phyloP scores from a whole-genome alignment of 2,888 invertebrate species.

The Strigamia transsilvanica region DNA sequence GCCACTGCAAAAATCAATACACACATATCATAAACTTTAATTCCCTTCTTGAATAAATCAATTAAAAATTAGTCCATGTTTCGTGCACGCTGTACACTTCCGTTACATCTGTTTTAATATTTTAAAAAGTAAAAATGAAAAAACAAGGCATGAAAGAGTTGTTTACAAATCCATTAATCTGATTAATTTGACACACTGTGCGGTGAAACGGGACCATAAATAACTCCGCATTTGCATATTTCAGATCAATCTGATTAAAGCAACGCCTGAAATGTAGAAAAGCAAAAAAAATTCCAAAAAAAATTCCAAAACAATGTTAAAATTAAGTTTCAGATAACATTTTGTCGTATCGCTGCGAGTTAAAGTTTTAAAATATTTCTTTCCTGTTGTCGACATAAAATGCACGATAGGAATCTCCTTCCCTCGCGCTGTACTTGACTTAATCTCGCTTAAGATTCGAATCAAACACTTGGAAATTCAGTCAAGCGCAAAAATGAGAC shows the following conservation, averaged over 20 bases:
- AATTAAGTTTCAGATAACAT: background rate
- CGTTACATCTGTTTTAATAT: too few relatives aligned
- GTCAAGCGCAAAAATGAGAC: background rate
- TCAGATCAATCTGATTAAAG: conserved; percentile 28
- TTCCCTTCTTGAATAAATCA: too few relatives aligned
- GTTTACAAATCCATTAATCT: conserved; percentile 41
- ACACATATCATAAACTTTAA: too few relatives aligned
- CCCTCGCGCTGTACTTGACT: background rate
- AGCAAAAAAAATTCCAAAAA: conserved; percentile 2
- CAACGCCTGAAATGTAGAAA: background rate
- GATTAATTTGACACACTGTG: conserved; percentile 25
- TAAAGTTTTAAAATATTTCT: background rate
- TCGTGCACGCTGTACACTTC: too few relatives aligned
- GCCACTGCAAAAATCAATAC: conserved; percentile 57
- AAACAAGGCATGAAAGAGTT: background rate
- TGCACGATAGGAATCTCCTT: background rate
- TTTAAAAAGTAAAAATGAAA: background rate
- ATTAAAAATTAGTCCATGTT: too few relatives aligned
- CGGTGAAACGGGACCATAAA: conserved; percentile 11
- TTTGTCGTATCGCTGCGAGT: background rate
- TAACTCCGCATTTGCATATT: conserved; percentile 26
- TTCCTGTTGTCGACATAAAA: conserved; percentile 17
- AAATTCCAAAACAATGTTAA: background rate
- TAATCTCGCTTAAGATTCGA: conserved; percentile 11
- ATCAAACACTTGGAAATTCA: conserved; percentile 8